These are phyloP conservation scores for Euspilapteryx auroguttella DNA, from an alignment of 2,888 invertebrate genomes.

Conservation along the genomic window DNA sequence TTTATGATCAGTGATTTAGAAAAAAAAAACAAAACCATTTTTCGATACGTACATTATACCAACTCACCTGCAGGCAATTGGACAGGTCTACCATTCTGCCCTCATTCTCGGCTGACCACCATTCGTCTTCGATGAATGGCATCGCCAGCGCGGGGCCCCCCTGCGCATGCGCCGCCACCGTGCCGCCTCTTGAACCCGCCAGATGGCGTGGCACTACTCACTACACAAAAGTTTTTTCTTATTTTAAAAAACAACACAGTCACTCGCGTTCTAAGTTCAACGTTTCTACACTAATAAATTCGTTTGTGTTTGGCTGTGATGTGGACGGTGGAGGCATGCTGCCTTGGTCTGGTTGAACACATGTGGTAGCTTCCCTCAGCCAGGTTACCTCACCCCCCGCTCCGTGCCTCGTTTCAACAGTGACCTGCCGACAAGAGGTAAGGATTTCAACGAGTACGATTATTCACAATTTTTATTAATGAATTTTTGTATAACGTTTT, in stretches of 20 bases:
- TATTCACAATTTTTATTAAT: too few species aligned
- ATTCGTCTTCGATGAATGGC: constrained; percentile 96
- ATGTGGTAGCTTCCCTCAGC: constrained; percentile 18
- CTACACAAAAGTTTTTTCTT: constrained; percentile 19
- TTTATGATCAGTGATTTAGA: too few species aligned
- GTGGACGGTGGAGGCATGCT: constrained; percentile 58
- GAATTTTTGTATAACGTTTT: too few species aligned
- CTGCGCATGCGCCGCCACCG: constrained; percentile 67
- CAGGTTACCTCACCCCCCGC: constrained; percentile 53
- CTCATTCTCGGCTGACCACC: constrained; percentile 95
- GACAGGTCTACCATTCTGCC: constrained; percentile 92
- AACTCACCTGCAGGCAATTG: constrained; percentile 78
- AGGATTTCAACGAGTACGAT: too few species aligned
- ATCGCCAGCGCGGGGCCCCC: constrained; percentile 74
- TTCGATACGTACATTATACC: constrained; percentile 4
- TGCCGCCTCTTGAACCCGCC: constrained; percentile 41
- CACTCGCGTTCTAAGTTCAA: constrained; percentile 1
- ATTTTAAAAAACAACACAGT: constrained; percentile 1
- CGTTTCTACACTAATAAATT: constrained; percentile 41
- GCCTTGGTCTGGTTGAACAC: constrained; percentile 43
- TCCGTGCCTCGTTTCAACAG: constrained; percentile 45
- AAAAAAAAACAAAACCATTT: too few species aligned
- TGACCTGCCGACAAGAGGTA: constrained; percentile 46
- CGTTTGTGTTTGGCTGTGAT: constrained; percentile 51
- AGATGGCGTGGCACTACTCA: constrained; percentile 37